phyloP scores from a whole-genome alignment of 2,888 invertebrate genomes.

The Scaptomyza parva region DNA sequence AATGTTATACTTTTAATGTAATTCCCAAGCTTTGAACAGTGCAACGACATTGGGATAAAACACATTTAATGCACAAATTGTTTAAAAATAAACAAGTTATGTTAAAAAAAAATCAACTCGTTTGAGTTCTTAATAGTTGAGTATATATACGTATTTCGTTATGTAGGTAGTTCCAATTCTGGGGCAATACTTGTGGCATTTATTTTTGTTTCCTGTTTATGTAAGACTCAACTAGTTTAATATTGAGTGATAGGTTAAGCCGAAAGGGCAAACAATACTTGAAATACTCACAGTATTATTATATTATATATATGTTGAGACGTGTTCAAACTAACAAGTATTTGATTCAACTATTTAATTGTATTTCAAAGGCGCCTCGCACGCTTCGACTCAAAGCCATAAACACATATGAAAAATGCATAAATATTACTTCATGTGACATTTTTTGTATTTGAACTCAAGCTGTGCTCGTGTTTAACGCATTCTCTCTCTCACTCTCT shows the following conservation, averaged over 20 bases:
- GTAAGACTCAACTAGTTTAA: neutral
- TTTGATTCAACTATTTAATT: slow-evolving; percentile 1
- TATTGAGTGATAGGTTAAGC: slow-evolving; percentile 18
- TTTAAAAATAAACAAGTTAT: neutral
- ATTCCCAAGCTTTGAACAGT: slow-evolving; percentile 8
- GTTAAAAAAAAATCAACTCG: neutral
- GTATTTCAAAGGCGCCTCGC: slow-evolving; percentile 38
- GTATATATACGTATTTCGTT: neutral
- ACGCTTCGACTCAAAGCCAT: slow-evolving; percentile 43
- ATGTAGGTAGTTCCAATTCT: neutral
- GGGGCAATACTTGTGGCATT: neutral
- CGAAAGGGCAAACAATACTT: slow-evolving; percentile 9
- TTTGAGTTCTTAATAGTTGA: neutral
- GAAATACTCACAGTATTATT: slow-evolving; percentile 1
- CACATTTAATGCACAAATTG: neutral
- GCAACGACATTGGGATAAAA: slow-evolving; percentile 13
- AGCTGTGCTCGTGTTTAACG: slow-evolving; percentile 30
- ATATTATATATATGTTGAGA: no score
- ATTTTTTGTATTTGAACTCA: slow-evolving; percentile 4
- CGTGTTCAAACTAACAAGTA: slow-evolving; percentile 9
- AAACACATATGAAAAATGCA: slow-evolving; percentile 57
- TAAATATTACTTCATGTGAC: slow-evolving; percentile 45
- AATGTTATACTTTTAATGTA: neutral
- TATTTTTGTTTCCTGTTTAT: slow-evolving; percentile 28
- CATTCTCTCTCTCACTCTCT: slow-evolving; percentile 4